phyloP scores from a whole-genome alignment of 2,888 invertebrate species.

The Macrosoma leucophasiata region DNA sequence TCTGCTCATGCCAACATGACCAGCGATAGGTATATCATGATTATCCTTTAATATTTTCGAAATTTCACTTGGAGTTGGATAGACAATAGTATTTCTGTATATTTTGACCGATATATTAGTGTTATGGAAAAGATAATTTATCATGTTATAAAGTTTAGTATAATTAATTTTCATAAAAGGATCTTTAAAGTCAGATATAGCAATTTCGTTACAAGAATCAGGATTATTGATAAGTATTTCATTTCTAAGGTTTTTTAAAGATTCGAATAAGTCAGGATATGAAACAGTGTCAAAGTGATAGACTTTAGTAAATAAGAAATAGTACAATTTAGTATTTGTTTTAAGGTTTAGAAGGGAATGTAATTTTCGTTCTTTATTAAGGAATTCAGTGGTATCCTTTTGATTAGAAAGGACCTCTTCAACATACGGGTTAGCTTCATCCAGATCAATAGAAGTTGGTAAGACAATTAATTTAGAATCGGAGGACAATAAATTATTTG shows the following conservation, averaged over 20 bases:
- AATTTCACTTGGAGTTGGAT: constrained; percentile 22
- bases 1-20: constrained; percentile 22
- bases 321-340: constrained; percentile 8
- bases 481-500: constrained; percentile 1
- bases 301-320: constrained; percentile 16
- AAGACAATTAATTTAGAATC: constrained; percentile 3
- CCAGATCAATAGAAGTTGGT: constrained; percentile 9
- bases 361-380: constrained; percentile 7
- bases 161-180: constrained; percentile 17
- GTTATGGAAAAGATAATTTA: constrained; percentile 19
- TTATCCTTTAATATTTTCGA: constrained; percentile 24
- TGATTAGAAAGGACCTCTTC: constrained; percentile 1
- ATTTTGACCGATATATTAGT: constrained; percentile 24
- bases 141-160: constrained; percentile 22
- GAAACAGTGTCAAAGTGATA: constrained; percentile 9
- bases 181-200: constrained; percentile 11
- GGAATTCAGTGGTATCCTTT: not conserved
- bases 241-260: constrained; percentile 1
- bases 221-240: not conserved
- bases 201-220: not conserved
- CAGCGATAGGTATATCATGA: constrained; percentile 26
- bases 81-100: constrained; percentile 22
- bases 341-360: constrained; percentile 2
- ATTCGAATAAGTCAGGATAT: constrained; percentile 5
- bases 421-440: constrained; percentile 8